Evolutionary conservation across 1,140 invertebrate genomes (phyloP).

Genomic region (Phocides pigmalion): DNA sequence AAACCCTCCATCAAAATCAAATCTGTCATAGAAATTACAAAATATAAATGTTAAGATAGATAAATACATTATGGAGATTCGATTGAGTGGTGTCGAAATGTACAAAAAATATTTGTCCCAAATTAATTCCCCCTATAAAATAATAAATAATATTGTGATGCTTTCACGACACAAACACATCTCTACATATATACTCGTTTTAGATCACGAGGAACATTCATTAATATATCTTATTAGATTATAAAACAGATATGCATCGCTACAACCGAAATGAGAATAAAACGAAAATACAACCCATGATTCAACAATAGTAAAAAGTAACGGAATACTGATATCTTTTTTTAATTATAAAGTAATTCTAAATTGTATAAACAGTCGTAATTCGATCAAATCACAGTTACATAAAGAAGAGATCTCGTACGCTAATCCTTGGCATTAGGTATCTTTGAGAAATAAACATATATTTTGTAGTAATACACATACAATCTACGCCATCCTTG

Average conservation of each 20-base stretch:
- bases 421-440: not conserved
- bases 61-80: no score
- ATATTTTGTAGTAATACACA: not conserved
- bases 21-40: no score
- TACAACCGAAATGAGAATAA: not conserved
- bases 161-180: not conserved
- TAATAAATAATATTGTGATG: not conserved
- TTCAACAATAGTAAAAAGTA: not conserved
- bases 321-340: slow-evolving; percentile 12
- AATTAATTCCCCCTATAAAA: not conserved
- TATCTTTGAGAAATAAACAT: not conserved
- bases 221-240: not conserved
- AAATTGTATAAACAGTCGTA: slow-evolving; percentile 26
- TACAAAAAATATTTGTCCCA: no score
- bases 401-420: slow-evolving; percentile 15
- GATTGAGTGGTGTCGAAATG: no score
- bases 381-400: slow-evolving; percentile 44
- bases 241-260: not conserved
- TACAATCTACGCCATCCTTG: slow-evolving; percentile 4
- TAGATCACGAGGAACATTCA: not conserved
- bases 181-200: not conserved
- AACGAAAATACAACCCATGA: not conserved
- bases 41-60: no score
- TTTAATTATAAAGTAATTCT: slow-evolving; percentile 1
- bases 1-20: no score